phyloP scores from a whole-genome alignment of 2,888 invertebrate species.

The Andrena hattorfiana region DNA sequence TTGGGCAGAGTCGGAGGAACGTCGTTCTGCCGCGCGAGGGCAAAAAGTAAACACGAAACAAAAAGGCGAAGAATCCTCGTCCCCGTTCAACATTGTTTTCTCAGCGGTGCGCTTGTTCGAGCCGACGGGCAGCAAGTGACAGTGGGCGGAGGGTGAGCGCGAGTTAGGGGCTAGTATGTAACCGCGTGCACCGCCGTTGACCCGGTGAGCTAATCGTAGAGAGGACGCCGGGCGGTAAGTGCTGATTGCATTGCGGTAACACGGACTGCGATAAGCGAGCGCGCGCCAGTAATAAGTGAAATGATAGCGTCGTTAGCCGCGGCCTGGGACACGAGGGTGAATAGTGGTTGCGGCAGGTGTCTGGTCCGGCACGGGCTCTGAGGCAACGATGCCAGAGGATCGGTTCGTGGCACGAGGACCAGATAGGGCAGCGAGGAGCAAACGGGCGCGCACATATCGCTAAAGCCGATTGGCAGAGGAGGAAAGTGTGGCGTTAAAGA shows the following conservation, averaged over 20 bases:
- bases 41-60: conserved; percentile 3
- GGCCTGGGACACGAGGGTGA: conserved; percentile 26
- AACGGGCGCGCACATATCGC: conserved; percentile 17
- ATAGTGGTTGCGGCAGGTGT: conserved; percentile 44
- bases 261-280: conserved; percentile 44
- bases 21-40: background rate
- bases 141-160: background rate
- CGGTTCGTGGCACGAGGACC: conserved; percentile 26
- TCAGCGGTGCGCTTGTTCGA: background rate
- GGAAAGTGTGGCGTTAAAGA: background rate
- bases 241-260: conserved; percentile 50
- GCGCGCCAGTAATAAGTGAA: conserved; percentile 41
- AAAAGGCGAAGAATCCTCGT: background rate
- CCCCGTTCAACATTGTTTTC: background rate
- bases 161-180: conserved; percentile 45
- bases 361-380: conserved; percentile 35
- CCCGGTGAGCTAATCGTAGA: conserved; percentile 40
- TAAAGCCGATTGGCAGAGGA: background rate
- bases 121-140: background rate
- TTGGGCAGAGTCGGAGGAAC: background rate
- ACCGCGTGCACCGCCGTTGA: conserved; percentile 64
- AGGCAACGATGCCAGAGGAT: conserved; percentile 51
- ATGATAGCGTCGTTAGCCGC: conserved; percentile 35
- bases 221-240: conserved; percentile 56
- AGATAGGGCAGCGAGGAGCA: conserved; percentile 23